Conservation (phyloP, 2,797 vertebrate genomes). For the Lithobates sylvaticus region DNA sequence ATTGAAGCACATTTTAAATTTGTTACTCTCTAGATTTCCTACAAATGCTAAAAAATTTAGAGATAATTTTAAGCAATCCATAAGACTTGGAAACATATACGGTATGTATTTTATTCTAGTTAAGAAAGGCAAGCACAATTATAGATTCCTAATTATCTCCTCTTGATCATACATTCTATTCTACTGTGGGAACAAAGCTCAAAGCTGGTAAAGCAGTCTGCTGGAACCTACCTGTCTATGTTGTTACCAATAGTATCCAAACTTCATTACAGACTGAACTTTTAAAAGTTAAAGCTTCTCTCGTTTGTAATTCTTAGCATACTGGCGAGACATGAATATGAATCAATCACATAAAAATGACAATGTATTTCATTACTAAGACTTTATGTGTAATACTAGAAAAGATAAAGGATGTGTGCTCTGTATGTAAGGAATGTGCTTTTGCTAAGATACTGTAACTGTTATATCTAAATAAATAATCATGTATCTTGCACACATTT, state of each 20-base stretch:
- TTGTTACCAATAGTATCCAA: no score
- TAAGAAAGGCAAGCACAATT: no score
- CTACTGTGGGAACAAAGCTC: no score
- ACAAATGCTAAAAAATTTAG: neutral
- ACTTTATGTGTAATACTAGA: neutral
- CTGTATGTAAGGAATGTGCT: neutral
- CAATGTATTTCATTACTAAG: neutral
- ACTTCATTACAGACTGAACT: no score
- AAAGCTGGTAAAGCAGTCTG: no score
- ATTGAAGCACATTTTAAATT: no score
- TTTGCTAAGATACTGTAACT: neutral
- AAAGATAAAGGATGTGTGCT: neutral
- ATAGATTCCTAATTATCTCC: no score
- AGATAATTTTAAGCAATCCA: neutral
- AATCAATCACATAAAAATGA: neutral
- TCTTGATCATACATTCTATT: no score
- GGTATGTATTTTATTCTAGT: no score
- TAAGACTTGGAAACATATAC: neutral
- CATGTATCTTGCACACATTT: neutral
- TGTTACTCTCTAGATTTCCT: neutral
- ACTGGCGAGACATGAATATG: neutral
- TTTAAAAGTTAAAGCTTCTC: no score
- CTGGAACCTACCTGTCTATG: no score
- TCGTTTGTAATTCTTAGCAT: neutral
- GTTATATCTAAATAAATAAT: neutral